Evolutionary conservation across 2,113 vertebrate species (phyloP), one percentile per base, ranked within the genome.

Genomic region (Pseudolaguvia tuberculata): DNA sequence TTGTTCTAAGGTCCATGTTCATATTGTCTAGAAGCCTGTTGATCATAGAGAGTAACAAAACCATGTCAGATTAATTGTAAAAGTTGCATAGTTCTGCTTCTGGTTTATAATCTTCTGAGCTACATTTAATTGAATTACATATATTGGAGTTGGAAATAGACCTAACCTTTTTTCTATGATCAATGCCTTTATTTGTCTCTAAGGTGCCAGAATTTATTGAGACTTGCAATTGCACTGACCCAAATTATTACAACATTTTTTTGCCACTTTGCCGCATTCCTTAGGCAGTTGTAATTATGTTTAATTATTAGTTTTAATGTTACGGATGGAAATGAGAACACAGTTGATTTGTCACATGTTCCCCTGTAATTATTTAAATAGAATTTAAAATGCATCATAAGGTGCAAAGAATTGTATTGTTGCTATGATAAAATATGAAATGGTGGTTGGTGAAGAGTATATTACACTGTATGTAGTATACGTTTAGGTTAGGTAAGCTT

Each of bases 251-350:
- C 27, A 11, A 67, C 50, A 50, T 9, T 29, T 67, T n/a, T 25
- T 67, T 29, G 63, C 63, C 45, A 67, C 63, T 67, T 20, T 17
- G 20, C 45, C 3, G 63, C 10, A 8, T 50, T 67, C 45, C 23
- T 50, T 50, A 50, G 45, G 47, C 45, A 15, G 48, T n/a, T 50
- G 45, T 67, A 67, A 67, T 67, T 67, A 50, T 50, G 48, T 50
- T 67, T 67, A 50, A 67, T 67, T 50, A 67, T 67, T 67, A 67
- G 23, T 67, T 42, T 42, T 42, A 42, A 8, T 42, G 39, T 42
- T 42, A 4, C 1, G 7, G 8, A 42, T 42, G 8, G 39, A 9
- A 42, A 42, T 42, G 5, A 42, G 39, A 7, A 42, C 39, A 42
- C 8, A 9, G 39, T 42, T 42, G 39, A 42, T 42, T 42, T 42